Evolutionary conservation across 1,140 invertebrate genomes (phyloP).

Genomic region (Yoshiicerus persimilis): DNA sequence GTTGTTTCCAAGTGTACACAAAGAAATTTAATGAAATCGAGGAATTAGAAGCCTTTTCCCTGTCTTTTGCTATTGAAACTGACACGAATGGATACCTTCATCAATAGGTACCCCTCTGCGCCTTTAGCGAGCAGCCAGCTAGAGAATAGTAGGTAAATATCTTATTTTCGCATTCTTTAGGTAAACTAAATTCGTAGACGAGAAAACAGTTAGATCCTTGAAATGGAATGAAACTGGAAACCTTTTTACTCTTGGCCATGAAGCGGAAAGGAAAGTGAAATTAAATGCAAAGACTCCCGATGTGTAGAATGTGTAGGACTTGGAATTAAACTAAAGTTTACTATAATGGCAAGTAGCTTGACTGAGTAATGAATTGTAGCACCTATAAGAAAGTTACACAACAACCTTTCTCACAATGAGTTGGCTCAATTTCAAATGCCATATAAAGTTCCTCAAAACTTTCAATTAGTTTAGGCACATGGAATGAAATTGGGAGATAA

Average conservation of each 20-base stretch:
- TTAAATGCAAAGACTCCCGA: not conserved
- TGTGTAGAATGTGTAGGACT: not conserved
- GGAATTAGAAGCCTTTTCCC: not conserved
- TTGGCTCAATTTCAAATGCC: not conserved
- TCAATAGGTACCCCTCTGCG: not conserved
- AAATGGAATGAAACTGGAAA: not conserved
- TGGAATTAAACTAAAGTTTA: not conserved
- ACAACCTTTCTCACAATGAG: not conserved
- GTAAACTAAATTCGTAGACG: not conserved
- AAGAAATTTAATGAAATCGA: conserved; percentile 19
- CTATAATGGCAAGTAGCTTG: not conserved
- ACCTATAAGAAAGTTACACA: not conserved
- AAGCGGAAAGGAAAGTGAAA: not conserved
- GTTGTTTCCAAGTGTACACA: not conserved
- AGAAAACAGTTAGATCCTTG: not conserved
- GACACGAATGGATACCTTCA: not conserved
- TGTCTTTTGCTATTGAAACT: not conserved
- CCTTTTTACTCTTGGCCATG: not conserved
- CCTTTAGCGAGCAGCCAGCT: not conserved
- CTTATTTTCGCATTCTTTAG: not conserved
- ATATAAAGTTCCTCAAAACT: not conserved
- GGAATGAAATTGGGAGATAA: not conserved
- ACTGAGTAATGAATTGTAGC: not conserved
- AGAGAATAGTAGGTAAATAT: not conserved
- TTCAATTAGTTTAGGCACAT: not conserved